These are phyloP conservation scores for Catharus fuscescens DNA, from an alignment of 2,113 vertebrate species.

Conservation along the genomic window DNA sequence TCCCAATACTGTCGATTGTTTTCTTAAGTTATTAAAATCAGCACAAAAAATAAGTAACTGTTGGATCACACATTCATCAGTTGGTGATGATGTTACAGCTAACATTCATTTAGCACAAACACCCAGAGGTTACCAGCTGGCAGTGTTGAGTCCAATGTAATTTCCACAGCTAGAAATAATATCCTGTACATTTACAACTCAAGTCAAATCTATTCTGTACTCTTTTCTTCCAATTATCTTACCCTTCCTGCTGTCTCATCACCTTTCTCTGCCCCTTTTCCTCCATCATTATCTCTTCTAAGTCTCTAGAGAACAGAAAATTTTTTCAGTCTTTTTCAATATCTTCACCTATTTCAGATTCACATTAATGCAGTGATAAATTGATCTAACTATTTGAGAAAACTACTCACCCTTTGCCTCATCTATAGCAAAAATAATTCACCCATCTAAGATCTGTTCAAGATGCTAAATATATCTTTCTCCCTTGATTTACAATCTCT, in stretches of 20 bases:
- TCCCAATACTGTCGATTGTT: not conserved
- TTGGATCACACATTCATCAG: not conserved
- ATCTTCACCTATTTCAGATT: not conserved
- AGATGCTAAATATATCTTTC: not conserved
- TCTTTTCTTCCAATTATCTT: constrained; percentile 28
- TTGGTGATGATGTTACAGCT: not conserved
- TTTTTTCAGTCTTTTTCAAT: not conserved
- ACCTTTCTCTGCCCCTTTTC: not conserved
- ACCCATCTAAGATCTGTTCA: not conserved
- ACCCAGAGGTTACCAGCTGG: not conserved
- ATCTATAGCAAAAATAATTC: not conserved
- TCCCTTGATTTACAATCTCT: not conserved
- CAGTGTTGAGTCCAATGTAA: not conserved
- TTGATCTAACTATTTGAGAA: not conserved
- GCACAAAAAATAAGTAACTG: not conserved
- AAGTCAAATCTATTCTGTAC: not conserved
- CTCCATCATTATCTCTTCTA: not conserved
- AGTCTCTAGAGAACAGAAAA: not conserved
- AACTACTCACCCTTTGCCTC: not conserved
- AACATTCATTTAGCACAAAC: not conserved
- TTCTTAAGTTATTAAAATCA: not conserved
- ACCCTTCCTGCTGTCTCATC: not conserved
- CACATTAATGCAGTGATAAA: not conserved
- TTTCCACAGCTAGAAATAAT: constrained; percentile 27
- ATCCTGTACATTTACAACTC: not conserved